phyloP scores from a whole-genome alignment of 1,140 invertebrate species.

The Cotesia vestalis region DNA sequence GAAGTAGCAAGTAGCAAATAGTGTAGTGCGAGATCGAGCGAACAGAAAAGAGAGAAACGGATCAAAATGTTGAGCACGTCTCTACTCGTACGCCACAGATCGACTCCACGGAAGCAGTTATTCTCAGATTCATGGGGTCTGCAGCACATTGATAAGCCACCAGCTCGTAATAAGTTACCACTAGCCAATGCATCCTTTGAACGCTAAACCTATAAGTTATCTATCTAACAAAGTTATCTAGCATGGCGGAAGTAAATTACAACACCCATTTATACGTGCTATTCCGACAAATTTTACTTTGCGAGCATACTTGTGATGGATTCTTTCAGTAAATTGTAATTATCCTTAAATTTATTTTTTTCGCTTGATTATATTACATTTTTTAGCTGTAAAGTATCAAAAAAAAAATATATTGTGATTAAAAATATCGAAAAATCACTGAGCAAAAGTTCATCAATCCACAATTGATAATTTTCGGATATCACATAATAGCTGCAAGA shows the following conservation, averaged over 20 bases:
- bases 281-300: neutral
- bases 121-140: conserved; percentile 34
- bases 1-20: neutral
- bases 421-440: too few relatives aligned
- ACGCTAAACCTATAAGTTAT: conserved; percentile 33
- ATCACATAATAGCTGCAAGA: too few relatives aligned
- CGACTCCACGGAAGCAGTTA: conserved; percentile 34
- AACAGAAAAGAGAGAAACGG: neutral
- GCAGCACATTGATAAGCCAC: conserved; percentile 32
- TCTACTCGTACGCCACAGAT: conserved; percentile 10
- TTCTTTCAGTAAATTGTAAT: too few relatives aligned
- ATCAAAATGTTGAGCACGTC: conserved; percentile 34
- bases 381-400: too few relatives aligned
- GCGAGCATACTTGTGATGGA: neutral
- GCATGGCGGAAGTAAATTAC: conserved; percentile 9
- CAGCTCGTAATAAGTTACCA: conserved; percentile 33
- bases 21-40: neutral
- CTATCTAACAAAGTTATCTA: conserved; percentile 24
- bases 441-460: too few relatives aligned
- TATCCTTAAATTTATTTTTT: too few relatives aligned
- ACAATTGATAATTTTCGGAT: too few relatives aligned
- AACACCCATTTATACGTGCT: neutral
- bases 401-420: too few relatives aligned
- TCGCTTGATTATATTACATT: too few relatives aligned
- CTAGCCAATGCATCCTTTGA: conserved; percentile 25